A percentile compares a stretch with the other conserved stretches of the same genome.
phyloP scores from a whole-genome alignment of 2,888 invertebrate genomes.

The Drosophila greeni region DNA sequence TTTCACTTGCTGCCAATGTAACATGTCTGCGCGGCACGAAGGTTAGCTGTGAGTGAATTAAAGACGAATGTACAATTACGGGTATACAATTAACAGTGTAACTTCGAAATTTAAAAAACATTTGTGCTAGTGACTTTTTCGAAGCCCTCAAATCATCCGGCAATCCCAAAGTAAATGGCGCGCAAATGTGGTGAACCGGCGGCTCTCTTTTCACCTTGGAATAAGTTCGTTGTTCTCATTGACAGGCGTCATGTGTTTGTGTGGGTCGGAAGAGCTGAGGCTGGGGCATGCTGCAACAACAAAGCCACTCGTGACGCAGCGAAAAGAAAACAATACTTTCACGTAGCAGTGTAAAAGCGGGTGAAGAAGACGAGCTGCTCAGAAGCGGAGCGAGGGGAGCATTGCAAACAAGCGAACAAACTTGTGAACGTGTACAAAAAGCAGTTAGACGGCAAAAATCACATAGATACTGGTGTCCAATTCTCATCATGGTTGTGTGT shows the following conservation, averaged over 20 bases:
- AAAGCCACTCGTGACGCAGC: slow-evolving; percentile 57
- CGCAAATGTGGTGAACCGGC: slow-evolving; percentile 72
- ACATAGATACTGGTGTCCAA: slow-evolving; percentile 26
- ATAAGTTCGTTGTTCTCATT: slow-evolving; percentile 71
- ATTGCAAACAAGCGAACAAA: slow-evolving; percentile 58
- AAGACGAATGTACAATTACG: neutral
- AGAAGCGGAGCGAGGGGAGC: slow-evolving; percentile 46
- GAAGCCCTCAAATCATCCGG: slow-evolving; percentile 36
- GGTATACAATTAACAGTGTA: neutral
- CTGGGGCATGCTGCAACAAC: slow-evolving; percentile 56
- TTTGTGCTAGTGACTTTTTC: slow-evolving; percentile 9
- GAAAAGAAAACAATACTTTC: slow-evolving; percentile 64
- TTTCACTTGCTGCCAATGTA: slow-evolving; percentile 18
- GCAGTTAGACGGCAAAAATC: slow-evolving; percentile 62
- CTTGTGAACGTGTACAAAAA: slow-evolving; percentile 71
- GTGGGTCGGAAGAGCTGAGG: slow-evolving; percentile 49
- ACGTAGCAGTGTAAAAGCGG: slow-evolving; percentile 45
- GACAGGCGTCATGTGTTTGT: slow-evolving; percentile 42
- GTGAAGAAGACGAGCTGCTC: slow-evolving; percentile 32
- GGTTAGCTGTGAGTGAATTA: slow-evolving; percentile 4
- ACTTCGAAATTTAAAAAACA: neutral
- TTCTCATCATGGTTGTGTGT: slow-evolving; percentile 30
- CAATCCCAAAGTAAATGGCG: slow-evolving; percentile 60
- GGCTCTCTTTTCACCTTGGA: slow-evolving; percentile 57
- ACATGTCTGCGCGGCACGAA: slow-evolving; percentile 25